A percentile compares a stretch with the other conserved stretches of the same genome.
Conservation (phyloP, 2,888 invertebrate genomes). For the Belgica antarctica region DNA sequence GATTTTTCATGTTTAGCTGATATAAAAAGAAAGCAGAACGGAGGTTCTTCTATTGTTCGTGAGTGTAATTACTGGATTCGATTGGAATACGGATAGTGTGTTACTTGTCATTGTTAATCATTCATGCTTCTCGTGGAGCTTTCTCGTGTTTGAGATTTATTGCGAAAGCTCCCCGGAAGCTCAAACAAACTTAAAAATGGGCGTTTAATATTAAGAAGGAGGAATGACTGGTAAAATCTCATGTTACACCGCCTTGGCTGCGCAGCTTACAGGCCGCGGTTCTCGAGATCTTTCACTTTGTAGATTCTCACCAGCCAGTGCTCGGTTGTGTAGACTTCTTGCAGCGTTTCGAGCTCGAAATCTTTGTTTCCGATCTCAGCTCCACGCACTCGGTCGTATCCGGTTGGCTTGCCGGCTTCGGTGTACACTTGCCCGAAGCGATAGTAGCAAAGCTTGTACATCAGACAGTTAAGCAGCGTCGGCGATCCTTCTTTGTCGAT, state of each 20-base stretch:
- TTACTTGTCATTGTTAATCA: too few relatives aligned
- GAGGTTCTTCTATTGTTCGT: too few relatives aligned
- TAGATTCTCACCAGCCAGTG: constrained; percentile 99
- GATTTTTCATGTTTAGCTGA: too few relatives aligned
- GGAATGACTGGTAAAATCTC: constrained; percentile 9
- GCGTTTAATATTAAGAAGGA: not conserved
- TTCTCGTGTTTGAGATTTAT: too few relatives aligned
- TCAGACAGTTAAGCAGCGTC: constrained; percentile 90
- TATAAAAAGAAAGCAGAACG: too few relatives aligned
- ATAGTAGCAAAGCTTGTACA: constrained; percentile 99
- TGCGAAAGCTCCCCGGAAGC: too few relatives aligned
- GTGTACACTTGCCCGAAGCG: constrained; percentile 95
- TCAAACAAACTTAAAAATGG: too few relatives aligned
- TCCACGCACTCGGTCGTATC: constrained; percentile 92
- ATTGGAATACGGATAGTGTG: too few relatives aligned
- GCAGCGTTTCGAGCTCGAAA: constrained; percentile 95
- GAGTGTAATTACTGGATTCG: too few relatives aligned
- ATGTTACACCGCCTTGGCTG: too few relatives aligned
- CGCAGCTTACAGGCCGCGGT: constrained; percentile 75
- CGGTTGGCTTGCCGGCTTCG: constrained; percentile 91
- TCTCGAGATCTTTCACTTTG: constrained; percentile 92
- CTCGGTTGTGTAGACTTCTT: constrained; percentile 98
- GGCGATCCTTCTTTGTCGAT: constrained; percentile 92
- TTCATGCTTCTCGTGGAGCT: too few relatives aligned
- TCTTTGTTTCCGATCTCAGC: constrained; percentile 99